These are phyloP conservation scores for Heliconius hewitsoni DNA, from an alignment of 1,140 invertebrate genomes.

Conservation along the genomic window DNA sequence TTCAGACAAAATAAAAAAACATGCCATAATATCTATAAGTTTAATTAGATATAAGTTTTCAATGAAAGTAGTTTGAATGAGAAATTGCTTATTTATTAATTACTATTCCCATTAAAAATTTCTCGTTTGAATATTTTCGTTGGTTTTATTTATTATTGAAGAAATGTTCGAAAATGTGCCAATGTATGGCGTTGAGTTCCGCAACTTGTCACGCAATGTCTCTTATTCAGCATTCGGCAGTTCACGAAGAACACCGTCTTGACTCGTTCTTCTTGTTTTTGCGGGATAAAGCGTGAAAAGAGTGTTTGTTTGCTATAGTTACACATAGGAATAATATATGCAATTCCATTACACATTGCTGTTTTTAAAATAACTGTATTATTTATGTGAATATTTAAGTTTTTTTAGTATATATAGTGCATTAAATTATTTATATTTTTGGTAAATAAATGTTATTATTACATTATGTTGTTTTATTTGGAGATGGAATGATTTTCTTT, in stretches of 20 bases:
- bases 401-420: not conserved
- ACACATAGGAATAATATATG: not conserved
- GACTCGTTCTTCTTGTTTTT: too few species aligned
- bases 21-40: conserved; percentile 78
- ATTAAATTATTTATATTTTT: conserved; percentile 35
- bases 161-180: conserved; percentile 34
- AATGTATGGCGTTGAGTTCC: conserved; percentile 21
- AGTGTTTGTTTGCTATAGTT: not conserved
- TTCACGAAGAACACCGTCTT: too few species aligned
- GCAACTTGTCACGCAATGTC: too few species aligned
- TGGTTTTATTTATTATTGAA: conserved; percentile 24
- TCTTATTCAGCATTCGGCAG: too few species aligned
- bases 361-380: not conserved
- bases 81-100: conserved; percentile 59
- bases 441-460: conserved; percentile 40
- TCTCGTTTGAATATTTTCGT: conserved; percentile 77
- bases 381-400: too few species aligned
- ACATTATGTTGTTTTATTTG: conserved; percentile 30
- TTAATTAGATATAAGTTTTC: conserved; percentile 53
- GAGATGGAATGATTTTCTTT: not conserved
- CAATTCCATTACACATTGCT: not conserved
- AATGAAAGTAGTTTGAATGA: conserved; percentile 75
- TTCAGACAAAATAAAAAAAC: conserved; percentile 30
- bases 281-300: too few species aligned
- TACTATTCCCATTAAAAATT: conserved; percentile 45